phyloP scores from a whole-genome alignment of 2,797 vertebrate genomes.

The Leptodactylus fallax region DNA sequence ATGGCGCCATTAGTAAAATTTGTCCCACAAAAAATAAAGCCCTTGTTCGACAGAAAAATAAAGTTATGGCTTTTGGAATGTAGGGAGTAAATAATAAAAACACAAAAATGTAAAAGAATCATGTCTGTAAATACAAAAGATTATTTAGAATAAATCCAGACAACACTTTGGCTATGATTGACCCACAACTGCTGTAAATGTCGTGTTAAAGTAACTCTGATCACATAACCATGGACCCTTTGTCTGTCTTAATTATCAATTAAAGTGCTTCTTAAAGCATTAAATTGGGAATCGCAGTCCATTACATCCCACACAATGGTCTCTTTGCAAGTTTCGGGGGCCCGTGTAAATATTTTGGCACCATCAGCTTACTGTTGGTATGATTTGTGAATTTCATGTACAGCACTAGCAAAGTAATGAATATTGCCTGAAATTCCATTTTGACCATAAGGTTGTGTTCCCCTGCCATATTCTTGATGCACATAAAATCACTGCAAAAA shows the following conservation, averaged over 20 bases:
- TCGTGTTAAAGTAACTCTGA: constrained; percentile 37
- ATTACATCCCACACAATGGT: constrained; percentile 2
- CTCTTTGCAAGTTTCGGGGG: neutral
- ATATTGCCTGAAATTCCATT: neutral
- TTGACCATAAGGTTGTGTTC: neutral
- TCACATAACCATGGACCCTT: constrained; percentile 14
- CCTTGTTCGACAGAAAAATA: too few relatives aligned
- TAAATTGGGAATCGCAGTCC: constrained; percentile 35
- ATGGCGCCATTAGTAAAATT: too few relatives aligned
- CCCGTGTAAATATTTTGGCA: neutral
- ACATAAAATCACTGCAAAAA: neutral
- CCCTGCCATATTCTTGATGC: neutral
- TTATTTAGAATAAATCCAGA: too few relatives aligned
- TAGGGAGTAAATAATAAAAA: too few relatives aligned
- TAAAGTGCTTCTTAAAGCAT: constrained; percentile 26
- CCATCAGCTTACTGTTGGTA: neutral
- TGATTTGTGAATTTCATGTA: neutral
- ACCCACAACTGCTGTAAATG: constrained; percentile 25
- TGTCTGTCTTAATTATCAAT: constrained; percentile 23
- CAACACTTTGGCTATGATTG: neutral
- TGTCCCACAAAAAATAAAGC: too few relatives aligned
- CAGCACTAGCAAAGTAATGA: neutral
- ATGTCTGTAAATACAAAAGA: too few relatives aligned
- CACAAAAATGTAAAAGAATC: too few relatives aligned
- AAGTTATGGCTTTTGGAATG: too few relatives aligned